These are phyloP conservation scores for Monodelphis domestica DNA, from an alignment of 2,797 vertebrate genomes.

Conservation along the genomic window DNA sequence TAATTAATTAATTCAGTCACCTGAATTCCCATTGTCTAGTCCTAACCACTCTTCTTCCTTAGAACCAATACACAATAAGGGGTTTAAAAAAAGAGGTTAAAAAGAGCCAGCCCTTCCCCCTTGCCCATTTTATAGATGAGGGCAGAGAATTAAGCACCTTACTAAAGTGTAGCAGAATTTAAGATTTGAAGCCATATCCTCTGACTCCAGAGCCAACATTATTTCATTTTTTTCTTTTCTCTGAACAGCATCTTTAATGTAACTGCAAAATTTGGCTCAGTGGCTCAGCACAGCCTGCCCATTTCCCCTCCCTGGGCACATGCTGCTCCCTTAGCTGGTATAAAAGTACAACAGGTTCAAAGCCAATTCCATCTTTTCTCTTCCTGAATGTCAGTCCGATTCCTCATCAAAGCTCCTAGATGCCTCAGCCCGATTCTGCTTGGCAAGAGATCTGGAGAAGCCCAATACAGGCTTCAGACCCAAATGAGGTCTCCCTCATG, in stretches of 20 bases:
- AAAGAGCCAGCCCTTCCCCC: too few relatives aligned
- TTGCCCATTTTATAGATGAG: too few relatives aligned
- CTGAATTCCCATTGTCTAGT: too few relatives aligned
- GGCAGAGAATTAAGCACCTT: too few relatives aligned
- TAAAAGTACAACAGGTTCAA: neutral
- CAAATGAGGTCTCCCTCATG: neutral
- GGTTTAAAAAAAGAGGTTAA: too few relatives aligned
- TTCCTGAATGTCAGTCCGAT: neutral
- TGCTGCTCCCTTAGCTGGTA: neutral
- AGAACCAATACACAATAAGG: too few relatives aligned
- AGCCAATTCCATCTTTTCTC: neutral
- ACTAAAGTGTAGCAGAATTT: too few relatives aligned
- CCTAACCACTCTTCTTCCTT: too few relatives aligned
- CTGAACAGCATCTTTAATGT: neutral
- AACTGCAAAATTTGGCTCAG: neutral
- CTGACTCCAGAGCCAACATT: too few relatives aligned
- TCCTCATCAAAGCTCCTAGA: neutral
- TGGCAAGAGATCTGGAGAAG: neutral
- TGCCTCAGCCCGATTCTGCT: neutral
- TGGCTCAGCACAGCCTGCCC: neutral
- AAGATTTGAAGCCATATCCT: too few relatives aligned
- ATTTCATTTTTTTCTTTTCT: too few relatives aligned
- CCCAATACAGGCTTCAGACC: neutral
- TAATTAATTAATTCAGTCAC: too few relatives aligned
- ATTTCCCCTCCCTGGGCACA: neutral